Base-by-base conservation (phyloP, 1,140 invertebrate genomes). In the Augochlora pura region DNA sequence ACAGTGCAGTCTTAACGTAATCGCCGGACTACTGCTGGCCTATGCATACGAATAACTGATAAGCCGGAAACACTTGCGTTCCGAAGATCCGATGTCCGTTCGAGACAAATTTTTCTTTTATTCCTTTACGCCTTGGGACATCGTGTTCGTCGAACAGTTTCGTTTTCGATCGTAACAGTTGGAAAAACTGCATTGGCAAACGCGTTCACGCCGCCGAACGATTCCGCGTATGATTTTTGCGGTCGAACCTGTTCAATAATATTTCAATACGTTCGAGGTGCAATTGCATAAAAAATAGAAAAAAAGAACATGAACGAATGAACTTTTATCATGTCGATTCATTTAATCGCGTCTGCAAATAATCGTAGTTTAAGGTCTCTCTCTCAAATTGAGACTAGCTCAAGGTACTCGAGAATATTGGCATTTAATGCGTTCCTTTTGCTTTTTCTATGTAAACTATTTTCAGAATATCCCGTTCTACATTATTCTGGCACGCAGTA, bases 401-500 rank as follows among this genome's bases (percentile, higher is more conserved):
- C 21, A 72, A 67, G n/a, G 2, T 9, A 57, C 25, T 42, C 16
- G 10, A 32, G 46, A 27, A 5, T 72, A 64, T 78, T 70, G 25
- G 46, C 49, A 54, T 57, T 59, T 42, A 66, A 66, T 57, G 18
- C 16, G 65, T 27, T 73, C 38, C 6, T 72, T 60, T 77, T 83
- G 65, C 78, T 65, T 72, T 39, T 86, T 68, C 54, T 85, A 62
- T 81, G 69, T 82, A 86, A 90, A 90, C 88, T 91, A 91, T 91
- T 91, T 91, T 90, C 87, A 91, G 89, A 91, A 88, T 86, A 77
- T 80, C 78, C 70, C 76, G 81, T 86, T 90, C 86, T 84, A 87
- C 77, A 89, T 91, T 89, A 89, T 84, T 86, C 86, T 88, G 88
- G 84, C 86, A 88, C 80, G 81, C 83, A 86, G 80, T 76, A 74